These are phyloP conservation scores for Heliconius himera DNA, from an alignment of 1,140 invertebrate species.

Conservation along the genomic window DNA sequence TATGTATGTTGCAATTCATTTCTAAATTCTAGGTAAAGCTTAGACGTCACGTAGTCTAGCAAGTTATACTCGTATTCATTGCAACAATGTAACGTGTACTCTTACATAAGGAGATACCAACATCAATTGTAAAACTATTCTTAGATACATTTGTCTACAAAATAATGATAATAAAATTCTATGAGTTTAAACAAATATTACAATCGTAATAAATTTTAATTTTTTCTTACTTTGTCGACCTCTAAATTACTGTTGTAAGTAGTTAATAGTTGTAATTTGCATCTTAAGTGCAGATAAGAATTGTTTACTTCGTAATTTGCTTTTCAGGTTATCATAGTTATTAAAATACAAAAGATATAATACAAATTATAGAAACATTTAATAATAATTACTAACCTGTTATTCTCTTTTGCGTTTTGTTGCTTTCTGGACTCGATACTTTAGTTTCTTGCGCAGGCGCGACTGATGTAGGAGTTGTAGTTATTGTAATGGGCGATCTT, in stretches of 20 bases:
- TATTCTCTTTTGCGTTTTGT: conserved; percentile 78
- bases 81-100: conserved; percentile 9
- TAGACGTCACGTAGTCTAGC: conserved; percentile 2
- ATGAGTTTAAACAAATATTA: not conserved
- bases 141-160: not conserved
- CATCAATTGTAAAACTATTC: not conserved
- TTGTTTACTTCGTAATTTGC: conserved; percentile 20
- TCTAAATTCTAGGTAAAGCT: conserved; percentile 8
- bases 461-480: conserved; percentile 57
- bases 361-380: conserved; percentile 6
- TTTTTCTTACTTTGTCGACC: conserved; percentile 12
- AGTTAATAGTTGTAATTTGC: conserved; percentile 25
- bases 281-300: conserved; percentile 18
- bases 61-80: not conserved
- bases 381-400: conserved; percentile 64
- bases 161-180: not conserved
- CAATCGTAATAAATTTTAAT: not conserved
- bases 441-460: conserved; percentile 60
- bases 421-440: conserved; percentile 69
- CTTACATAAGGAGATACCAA: not conserved
- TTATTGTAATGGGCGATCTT: conserved; percentile 67
- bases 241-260: not conserved
- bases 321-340: conserved; percentile 27
- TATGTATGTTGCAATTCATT: not conserved
- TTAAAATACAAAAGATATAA: conserved; percentile 15